phyloP scores from a whole-genome alignment of 1,140 invertebrate species.

The Dinoponera quadriceps region DNA sequence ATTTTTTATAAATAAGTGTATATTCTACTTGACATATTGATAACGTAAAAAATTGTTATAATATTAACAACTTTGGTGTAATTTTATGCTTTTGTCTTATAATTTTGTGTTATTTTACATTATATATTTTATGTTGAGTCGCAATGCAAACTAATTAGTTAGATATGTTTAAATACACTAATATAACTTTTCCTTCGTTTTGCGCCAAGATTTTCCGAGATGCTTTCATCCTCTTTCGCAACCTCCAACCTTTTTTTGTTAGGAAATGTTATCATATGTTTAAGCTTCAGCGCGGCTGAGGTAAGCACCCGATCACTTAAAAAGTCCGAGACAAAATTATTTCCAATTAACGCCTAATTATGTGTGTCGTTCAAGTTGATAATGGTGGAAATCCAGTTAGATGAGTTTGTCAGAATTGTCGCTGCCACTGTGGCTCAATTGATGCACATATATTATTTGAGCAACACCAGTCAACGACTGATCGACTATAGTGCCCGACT shows the following conservation, averaged over 20 bases:
- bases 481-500: slow-evolving; percentile 5
- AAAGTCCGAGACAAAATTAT: not conserved
- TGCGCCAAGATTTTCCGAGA: not conserved
- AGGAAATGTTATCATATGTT: not conserved
- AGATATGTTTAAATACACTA: not conserved
- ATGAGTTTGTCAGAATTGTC: slow-evolving; percentile 12
- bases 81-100: not conserved
- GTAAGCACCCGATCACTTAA: slow-evolving; percentile 1
- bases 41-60: not conserved
- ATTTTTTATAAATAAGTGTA: too few species aligned
- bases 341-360: not conserved
- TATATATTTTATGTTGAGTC: too few species aligned
- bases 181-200: not conserved
- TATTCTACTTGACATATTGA: too few species aligned
- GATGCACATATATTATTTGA: slow-evolving; percentile 5
- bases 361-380: slow-evolving; percentile 17
- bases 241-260: not conserved
- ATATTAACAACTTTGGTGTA: not conserved
- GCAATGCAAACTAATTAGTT: not conserved
- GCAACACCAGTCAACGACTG: slow-evolving; percentile 2
- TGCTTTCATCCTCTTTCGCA: not conserved
- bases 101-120: not conserved
- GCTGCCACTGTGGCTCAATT: not conserved
- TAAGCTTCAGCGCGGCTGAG: slow-evolving; percentile 5
- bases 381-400: not conserved